These are phyloP conservation scores for Zaprionus gabonicus DNA, from an alignment of 1,140 invertebrate genomes.

Conservation along the genomic window DNA sequence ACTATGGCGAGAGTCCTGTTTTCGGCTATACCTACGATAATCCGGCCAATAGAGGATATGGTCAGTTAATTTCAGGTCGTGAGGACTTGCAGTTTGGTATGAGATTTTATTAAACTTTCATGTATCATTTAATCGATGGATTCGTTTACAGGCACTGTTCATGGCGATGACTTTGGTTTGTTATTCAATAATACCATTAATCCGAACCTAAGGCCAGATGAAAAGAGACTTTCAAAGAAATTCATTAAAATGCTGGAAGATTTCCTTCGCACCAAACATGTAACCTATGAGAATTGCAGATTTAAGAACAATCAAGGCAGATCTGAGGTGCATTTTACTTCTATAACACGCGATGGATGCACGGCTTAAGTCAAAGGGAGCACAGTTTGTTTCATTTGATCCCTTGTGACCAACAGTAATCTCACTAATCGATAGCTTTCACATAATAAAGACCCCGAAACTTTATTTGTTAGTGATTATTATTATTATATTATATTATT, in stretches of 20 bases:
- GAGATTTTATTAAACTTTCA: neutral
- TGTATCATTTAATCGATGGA: neutral
- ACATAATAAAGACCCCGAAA: too few species aligned
- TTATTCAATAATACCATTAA: slow-evolving; percentile 30
- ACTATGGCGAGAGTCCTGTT: slow-evolving; percentile 32
- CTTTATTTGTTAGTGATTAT: too few species aligned
- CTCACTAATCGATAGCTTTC: too few species aligned
- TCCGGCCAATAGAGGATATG: slow-evolving; percentile 32
- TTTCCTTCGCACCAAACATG: neutral
- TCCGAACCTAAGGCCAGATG: neutral
- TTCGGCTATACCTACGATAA: slow-evolving; percentile 59
- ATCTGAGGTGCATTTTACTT: neutral
- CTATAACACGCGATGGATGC: neutral
- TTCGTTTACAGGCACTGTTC: slow-evolving; percentile 44
- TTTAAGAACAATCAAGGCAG: neutral
- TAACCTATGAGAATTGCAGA: neutral
- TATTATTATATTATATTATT: too few species aligned
- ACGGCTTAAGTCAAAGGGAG: neutral
- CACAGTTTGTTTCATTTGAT: neutral
- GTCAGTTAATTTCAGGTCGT: slow-evolving; percentile 29
- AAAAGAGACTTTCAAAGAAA: neutral
- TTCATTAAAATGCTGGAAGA: neutral
- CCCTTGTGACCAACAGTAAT: neutral
- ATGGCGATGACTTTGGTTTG: slow-evolving; percentile 58
- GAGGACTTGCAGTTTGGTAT: slow-evolving; percentile 49